phyloP scores from a whole-genome alignment of 2,888 invertebrate species.

The Ellobium chinense region DNA sequence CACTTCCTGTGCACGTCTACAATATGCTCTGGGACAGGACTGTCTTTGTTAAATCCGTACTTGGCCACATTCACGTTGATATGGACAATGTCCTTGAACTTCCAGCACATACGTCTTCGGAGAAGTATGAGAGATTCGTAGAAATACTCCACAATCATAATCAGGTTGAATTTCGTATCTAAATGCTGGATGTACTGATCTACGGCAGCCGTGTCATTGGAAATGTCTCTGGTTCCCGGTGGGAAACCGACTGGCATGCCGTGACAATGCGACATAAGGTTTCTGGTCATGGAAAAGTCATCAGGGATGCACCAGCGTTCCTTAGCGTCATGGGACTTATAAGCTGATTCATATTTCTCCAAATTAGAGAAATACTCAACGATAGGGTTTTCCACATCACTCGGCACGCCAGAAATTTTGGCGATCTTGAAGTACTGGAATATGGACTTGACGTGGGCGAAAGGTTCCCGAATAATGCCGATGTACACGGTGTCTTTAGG shows the following conservation, averaged over 20 bases:
- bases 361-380: slow-evolving; percentile 67
- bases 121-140: slow-evolving; percentile 75
- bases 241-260: slow-evolving; percentile 76
- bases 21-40: slow-evolving; percentile 32
- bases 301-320: slow-evolving; percentile 72
- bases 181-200: slow-evolving; percentile 62
- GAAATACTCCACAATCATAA: slow-evolving; percentile 77
- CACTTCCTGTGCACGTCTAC: slow-evolving; percentile 64
- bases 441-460: slow-evolving; percentile 70
- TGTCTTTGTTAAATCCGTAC: slow-evolving; percentile 46
- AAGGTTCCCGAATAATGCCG: slow-evolving; percentile 74
- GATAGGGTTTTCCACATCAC: slow-evolving; percentile 52
- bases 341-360: slow-evolving; percentile 68
- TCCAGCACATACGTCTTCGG: slow-evolving; percentile 75
- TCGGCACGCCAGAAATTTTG: slow-evolving; percentile 58
- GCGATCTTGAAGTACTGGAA: slow-evolving; percentile 73
- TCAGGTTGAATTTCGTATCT: slow-evolving; percentile 67
- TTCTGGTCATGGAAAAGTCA: slow-evolving; percentile 71
- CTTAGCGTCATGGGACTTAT: slow-evolving; percentile 56
- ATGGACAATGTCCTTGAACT: slow-evolving; percentile 73
- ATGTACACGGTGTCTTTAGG: slow-evolving; percentile 67
- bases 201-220: slow-evolving; percentile 52
- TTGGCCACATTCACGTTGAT: slow-evolving; percentile 60
- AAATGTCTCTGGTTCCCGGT: slow-evolving; percentile 56
- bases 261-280: slow-evolving; percentile 73